Base-by-base conservation (phyloP, 2,888 invertebrate genomes). In the Callyntrura sp. region DNA sequence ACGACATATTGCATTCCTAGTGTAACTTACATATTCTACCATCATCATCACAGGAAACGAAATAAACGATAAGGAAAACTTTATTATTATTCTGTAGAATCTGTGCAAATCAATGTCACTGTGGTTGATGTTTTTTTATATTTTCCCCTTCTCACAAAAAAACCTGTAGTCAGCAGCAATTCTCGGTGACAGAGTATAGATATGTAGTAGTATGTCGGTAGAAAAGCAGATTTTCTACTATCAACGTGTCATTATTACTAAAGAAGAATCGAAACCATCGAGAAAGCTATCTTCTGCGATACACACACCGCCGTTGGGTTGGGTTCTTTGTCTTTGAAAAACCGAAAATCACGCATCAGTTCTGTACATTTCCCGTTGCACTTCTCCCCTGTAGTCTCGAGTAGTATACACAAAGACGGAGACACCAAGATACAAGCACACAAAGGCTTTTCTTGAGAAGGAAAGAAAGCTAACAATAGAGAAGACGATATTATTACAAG, bases 401-500 rank as follows among this genome's bases (percentile, higher is more conserved):
- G 51, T 60, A 4, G 8, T 9, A 1, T 17, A 60, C 20, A 20
- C 60, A 60, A 6, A 14, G 51, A 51, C 51, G 28, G 65, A 35
- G 35, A 73, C 45, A 35, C 3, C 2, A 6, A 35, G 35, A 73
- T 45, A 73, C 45, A 43, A 45, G 35, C 35, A 35, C 35, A 35
- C 35, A 35, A 35, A 35, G 35, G 35, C 6, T 35, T 35, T 35
- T 35, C 35, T 35, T 35, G 35, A 35, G 35, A 73, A 9, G 17
- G 45, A 76, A 48, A 23, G 70, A 73, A 73, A 73, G 45, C 70
- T 43, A 76, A 76, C 48, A 76, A 48, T 11, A 73, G 51, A 51
- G 25, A 76, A 76, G n/a, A 55, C 28, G 51, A 76, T 76, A 76
- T 51, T 76, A 76, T 76, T 76, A 55, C 55, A 76, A 76, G 48